Evolutionary conservation across 2,888 invertebrate genomes (phyloP).

Genomic region (Phragmatobia fuliginosa): DNA sequence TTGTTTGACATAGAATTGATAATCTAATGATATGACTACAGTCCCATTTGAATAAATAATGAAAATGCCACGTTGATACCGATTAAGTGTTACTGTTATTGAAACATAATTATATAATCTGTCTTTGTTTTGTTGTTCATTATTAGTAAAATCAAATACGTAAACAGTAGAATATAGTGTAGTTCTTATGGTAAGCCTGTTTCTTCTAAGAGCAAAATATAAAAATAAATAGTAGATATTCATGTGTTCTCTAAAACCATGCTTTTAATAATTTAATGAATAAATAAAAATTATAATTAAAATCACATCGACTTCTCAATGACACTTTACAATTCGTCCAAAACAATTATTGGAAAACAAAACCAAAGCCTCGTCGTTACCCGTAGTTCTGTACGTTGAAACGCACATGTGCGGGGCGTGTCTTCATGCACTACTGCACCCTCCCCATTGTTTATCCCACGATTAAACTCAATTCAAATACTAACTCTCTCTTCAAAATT

Average conservation of each 20-base stretch:
- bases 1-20: conserved; percentile 73
- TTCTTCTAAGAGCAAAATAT: neutral
- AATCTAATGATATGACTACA: conserved; percentile 66
- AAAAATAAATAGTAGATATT: conserved; percentile 31
- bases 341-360: conserved; percentile 45
- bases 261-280: conserved; percentile 38
- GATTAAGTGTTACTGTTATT: conserved; percentile 34
- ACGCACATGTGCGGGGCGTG: conserved; percentile 79
- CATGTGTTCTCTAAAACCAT: conserved; percentile 1
- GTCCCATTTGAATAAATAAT: conserved; percentile 40
- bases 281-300: conserved; percentile 43
- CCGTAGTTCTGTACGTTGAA: conserved; percentile 36
- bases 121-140: no score
- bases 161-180: neutral
- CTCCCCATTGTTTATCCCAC: conserved; percentile 85
- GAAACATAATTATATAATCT: neutral
- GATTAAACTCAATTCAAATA: conserved; percentile 85
- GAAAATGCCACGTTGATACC: conserved; percentile 39
- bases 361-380: conserved; percentile 44
- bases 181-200: neutral
- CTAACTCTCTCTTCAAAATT: conserved; percentile 85
- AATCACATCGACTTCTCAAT: conserved; percentile 49
- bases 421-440: conserved; percentile 71
- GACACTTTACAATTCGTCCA: conserved; percentile 51
- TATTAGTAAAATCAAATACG: neutral